phyloP scores from a whole-genome alignment of 2,797 vertebrate genomes.

The Basileuterus tristriatus region DNA sequence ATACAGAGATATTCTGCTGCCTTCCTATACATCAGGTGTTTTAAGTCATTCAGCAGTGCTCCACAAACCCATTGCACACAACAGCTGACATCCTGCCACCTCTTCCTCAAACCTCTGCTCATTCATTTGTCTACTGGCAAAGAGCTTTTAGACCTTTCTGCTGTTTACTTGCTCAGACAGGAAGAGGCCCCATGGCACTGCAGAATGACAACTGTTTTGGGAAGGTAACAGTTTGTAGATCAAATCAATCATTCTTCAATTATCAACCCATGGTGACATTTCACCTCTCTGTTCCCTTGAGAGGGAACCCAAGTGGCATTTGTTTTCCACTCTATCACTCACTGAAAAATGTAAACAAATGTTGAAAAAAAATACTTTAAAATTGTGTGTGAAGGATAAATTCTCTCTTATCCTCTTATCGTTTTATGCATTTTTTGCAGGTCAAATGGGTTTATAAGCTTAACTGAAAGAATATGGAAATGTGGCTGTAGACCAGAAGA shows the following conservation, averaged over 20 bases:
- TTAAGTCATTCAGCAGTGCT: background rate
- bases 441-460: background rate
- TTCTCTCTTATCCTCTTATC: background rate
- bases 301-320: background rate
- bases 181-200: background rate
- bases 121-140: background rate
- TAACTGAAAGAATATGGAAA: background rate
- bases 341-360: background rate
- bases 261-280: background rate
- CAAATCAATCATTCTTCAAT: background rate
- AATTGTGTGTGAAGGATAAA: background rate
- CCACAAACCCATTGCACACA: background rate
- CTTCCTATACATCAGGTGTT: background rate
- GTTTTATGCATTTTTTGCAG: background rate
- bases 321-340: background rate
- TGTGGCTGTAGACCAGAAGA: background rate
- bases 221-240: background rate
- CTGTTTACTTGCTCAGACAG: background rate
- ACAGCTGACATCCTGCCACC: background rate
- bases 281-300: background rate
- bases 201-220: background rate
- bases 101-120: background rate
- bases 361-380: background rate
- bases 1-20: background rate
- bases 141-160: background rate